Evolutionary conservation across 2,797 vertebrate species (phyloP).

Genomic region (Thripadectes ignobilis): DNA sequence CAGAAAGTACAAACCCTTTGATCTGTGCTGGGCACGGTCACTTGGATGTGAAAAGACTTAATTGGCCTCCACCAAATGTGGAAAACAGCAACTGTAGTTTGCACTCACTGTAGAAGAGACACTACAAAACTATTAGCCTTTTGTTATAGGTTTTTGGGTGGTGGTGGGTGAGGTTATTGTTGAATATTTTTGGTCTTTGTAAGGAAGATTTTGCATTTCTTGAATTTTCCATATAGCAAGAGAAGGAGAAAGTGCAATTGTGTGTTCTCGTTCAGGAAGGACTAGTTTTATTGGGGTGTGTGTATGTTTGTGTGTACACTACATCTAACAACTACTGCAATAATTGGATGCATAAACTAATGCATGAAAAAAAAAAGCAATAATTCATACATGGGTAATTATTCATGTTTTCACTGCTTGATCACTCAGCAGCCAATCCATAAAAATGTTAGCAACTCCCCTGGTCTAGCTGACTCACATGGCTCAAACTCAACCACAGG

Average conservation of each 20-base stretch:
- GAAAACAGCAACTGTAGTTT: neutral
- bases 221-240: neutral
- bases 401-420: neutral
- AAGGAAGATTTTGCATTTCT: neutral
- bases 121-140: neutral
- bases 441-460: neutral
- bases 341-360: slow-evolving; percentile 9
- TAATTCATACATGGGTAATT: slow-evolving; percentile 14
- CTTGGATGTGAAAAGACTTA: neutral
- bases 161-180: neutral
- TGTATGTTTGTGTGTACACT: neutral
- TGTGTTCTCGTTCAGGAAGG: neutral
- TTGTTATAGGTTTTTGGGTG: neutral
- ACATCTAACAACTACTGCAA: neutral
- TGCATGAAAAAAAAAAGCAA: neutral
- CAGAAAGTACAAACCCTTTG: neutral
- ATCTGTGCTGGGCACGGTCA: neutral
- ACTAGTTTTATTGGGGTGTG: neutral
- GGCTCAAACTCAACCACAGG: neutral
- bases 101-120: neutral
- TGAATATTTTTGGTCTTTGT: neutral
- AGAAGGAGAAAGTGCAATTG: neutral
- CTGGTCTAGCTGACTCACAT: neutral
- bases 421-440: accelerated
- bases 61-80: neutral